These are phyloP conservation scores for Zaprionus capensis DNA, from an alignment of 1,140 invertebrate species.

Conservation along the genomic window DNA sequence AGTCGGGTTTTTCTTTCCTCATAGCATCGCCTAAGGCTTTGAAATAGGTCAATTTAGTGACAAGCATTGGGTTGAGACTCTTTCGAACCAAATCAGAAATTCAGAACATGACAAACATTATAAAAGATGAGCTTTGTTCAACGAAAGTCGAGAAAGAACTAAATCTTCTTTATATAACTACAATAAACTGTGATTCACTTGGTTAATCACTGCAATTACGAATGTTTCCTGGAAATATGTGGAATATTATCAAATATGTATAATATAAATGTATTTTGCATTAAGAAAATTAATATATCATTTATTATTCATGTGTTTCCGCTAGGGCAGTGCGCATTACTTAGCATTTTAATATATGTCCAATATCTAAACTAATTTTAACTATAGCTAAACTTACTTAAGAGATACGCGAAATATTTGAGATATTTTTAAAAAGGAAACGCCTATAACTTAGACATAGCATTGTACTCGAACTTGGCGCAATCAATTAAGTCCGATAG, in stretches of 20 bases:
- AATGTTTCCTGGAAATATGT: conserved; percentile 24
- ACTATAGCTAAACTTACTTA: background rate
- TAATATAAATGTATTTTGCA: background rate
- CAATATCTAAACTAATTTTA: background rate
- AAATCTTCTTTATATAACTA: background rate
- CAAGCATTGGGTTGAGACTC: conserved; percentile 46
- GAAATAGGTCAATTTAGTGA: conserved; percentile 78
- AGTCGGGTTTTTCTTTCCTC: conserved; percentile 63
- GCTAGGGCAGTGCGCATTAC: conserved; percentile 9
- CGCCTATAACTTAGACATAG: conserved; percentile 30
- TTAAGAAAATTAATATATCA: background rate
- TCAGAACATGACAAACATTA: conserved; percentile 43
- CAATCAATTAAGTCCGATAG: conserved; percentile 71
- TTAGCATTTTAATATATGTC: background rate
- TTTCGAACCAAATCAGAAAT: conserved; percentile 34
- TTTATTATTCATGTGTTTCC: background rate
- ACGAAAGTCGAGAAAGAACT: conserved; percentile 3
- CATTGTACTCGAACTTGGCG: conserved; percentile 34
- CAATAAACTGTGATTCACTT: conserved; percentile 1
- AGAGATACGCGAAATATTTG: conserved; percentile 27
- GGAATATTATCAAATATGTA: conserved; percentile 2
- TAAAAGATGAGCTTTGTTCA: conserved; percentile 5
- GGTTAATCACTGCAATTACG: background rate
- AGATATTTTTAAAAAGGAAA: conserved; percentile 23
- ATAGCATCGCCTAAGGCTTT: conserved; percentile 62